phyloP scores from a whole-genome alignment of 1,140 invertebrate species.

The Zelostemma sp. region DNA sequence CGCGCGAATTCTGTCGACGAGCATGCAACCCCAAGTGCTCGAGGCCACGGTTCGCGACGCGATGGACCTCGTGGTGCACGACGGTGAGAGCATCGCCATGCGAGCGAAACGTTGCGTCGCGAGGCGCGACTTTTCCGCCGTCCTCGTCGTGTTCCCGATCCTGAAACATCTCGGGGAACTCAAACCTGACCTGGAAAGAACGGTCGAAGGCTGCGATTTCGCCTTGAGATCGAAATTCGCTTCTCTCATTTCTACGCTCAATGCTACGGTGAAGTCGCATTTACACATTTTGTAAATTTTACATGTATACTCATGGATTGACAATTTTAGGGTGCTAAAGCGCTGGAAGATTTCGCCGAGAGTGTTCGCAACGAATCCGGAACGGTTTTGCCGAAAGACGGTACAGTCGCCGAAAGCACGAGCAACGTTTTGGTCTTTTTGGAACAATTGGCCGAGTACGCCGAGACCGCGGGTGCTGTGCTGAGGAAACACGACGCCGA shows the following conservation, averaged over 20 bases:
- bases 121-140: constrained; percentile 85
- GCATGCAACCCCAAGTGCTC: constrained; percentile 86
- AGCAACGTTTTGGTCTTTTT: constrained; percentile 92
- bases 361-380: constrained; percentile 88
- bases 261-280: constrained; percentile 74
- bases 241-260: constrained; percentile 80
- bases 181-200: constrained; percentile 87
- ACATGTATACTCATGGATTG: no score
- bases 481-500: constrained; percentile 72
- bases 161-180: constrained; percentile 84
- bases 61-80: constrained; percentile 86
- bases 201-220: constrained; percentile 80
- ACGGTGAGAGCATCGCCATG: constrained; percentile 86
- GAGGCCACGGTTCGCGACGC: constrained; percentile 87
- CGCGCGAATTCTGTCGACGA: constrained; percentile 85
- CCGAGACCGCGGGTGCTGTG: constrained; percentile 79
- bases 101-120: constrained; percentile 84
- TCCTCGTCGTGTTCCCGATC: constrained; percentile 88
- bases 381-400: constrained; percentile 90
- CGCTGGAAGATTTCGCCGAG: constrained; percentile 94
- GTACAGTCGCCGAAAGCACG: constrained; percentile 95
- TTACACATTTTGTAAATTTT: no score
- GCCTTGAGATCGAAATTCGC: constrained; percentile 80
- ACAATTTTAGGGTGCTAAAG: constrained; percentile 81
- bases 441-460: constrained; percentile 85